Percentiles rank a stretch among this genome's conserved stretches.
phyloP scores from a whole-genome alignment of 2,797 vertebrate genomes.

The Scleropages formosus region DNA sequence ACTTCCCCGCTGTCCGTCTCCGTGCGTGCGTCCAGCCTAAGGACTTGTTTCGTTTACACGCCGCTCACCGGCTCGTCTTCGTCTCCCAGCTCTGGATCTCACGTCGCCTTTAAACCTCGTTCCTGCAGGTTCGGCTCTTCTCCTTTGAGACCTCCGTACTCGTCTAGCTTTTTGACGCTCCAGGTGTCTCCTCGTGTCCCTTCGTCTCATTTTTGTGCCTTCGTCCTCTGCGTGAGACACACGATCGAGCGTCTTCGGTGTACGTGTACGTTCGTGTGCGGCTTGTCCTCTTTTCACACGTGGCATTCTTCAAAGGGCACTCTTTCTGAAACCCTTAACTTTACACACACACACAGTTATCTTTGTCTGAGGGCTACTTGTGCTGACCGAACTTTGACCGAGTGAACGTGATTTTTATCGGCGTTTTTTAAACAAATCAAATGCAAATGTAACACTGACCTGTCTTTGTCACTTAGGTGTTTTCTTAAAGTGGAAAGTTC shows the following conservation, averaged over 20 bases:
- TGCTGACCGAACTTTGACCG: background rate
- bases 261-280: background rate
- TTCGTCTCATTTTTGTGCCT: background rate
- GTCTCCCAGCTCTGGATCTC: constrained; percentile 19
- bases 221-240: no score
- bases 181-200: no score
- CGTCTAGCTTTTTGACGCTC: constrained; percentile 27
- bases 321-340: background rate
- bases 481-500: no score
- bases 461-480: no score
- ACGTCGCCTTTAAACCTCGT: constrained; percentile 71
- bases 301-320: background rate
- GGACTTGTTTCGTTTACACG: no score
- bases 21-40: no score
- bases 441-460: no score
- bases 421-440: no score
- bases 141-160: constrained; percentile 45
- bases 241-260: no score
- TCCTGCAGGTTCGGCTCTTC: constrained; percentile 88
- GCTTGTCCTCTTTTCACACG: background rate
- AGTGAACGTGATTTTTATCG: no score
- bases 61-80: no score
- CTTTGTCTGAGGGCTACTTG: background rate
- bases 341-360: constrained; percentile 9
- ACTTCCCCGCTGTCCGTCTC: no score